These are phyloP conservation scores for Antechinus stuartii DNA, from an alignment of 2,113 vertebrate species.

Conservation along the genomic window DNA sequence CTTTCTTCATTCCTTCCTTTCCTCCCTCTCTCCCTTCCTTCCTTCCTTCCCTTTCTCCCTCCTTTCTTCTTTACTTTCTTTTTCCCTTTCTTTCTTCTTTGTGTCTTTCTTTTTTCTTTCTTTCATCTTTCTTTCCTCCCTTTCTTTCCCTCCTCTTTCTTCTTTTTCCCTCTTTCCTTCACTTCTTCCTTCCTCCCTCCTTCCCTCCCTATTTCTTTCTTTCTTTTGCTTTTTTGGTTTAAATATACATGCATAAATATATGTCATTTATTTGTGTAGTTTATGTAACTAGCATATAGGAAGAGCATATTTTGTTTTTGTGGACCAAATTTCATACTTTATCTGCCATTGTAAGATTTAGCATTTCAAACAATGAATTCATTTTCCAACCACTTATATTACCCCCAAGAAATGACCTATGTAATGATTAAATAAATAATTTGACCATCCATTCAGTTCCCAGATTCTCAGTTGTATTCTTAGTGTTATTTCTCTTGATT, in stretches of 20 bases:
- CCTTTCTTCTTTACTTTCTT: too few species aligned
- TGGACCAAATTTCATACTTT: slow-evolving; percentile 13
- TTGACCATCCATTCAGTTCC: slow-evolving; percentile 45
- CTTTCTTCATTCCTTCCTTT: too few species aligned
- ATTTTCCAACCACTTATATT: slow-evolving; percentile 47
- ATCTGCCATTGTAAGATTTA: neutral
- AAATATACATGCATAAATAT: neutral
- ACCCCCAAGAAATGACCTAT: slow-evolving; percentile 49
- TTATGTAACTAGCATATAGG: slow-evolving; percentile 5
- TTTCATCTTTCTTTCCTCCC: too few species aligned
- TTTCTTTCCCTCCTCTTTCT: too few species aligned
- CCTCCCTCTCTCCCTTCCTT: neutral
- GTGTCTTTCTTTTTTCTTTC: too few species aligned
- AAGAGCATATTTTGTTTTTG: slow-evolving; percentile 41
- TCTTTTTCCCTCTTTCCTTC: too few species aligned
- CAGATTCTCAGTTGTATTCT: slow-evolving; percentile 51
- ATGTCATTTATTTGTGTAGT: slow-evolving; percentile 6
- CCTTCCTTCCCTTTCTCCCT: too few species aligned
- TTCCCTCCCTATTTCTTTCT: neutral
- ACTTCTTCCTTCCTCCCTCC: too few species aligned
- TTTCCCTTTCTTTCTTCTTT: too few species aligned
- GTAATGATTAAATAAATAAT: slow-evolving; percentile 61
- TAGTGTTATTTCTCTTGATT: slow-evolving; percentile 65
- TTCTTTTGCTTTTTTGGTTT: neutral
- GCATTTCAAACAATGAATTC: slow-evolving; percentile 1